A percentile compares a stretch with the other conserved stretches of the same genome.
These are phyloP conservation scores for Drosophila setifemur DNA, from an alignment of 1,140 invertebrate genomes.

Conservation along the genomic window DNA sequence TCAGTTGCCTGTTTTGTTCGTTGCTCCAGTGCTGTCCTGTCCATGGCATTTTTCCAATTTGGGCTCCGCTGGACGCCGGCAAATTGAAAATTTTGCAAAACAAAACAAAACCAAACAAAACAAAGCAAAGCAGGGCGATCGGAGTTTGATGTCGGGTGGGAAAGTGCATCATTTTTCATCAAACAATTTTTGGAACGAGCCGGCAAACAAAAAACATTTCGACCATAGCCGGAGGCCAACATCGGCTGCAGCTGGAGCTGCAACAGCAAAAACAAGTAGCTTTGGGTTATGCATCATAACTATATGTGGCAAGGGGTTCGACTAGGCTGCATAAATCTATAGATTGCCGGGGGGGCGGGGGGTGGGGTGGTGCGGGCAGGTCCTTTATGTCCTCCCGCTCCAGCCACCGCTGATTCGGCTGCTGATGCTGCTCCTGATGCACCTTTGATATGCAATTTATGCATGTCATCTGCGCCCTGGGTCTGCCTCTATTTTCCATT, in stretches of 20 bases:
- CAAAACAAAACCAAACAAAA: slow-evolving; percentile 74
- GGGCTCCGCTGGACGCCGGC: slow-evolving; percentile 65
- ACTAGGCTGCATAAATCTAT: slow-evolving; percentile 71
- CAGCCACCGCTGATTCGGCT: slow-evolving; percentile 6
- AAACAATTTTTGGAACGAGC: slow-evolving; percentile 22
- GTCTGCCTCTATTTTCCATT: slow-evolving; percentile 68
- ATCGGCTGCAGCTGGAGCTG: slow-evolving; percentile 41
- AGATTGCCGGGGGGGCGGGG: slow-evolving; percentile 60
- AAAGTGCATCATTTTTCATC: slow-evolving; percentile 80
- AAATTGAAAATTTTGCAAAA: slow-evolving; percentile 78
- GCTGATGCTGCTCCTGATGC: slow-evolving; percentile 54
- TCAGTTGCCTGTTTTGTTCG: not conserved
- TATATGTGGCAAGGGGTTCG: slow-evolving; percentile 41
- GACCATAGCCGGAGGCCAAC: slow-evolving; percentile 40
- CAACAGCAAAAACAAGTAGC: slow-evolving; percentile 20
- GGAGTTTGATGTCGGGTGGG: not conserved
- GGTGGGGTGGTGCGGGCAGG: no score
- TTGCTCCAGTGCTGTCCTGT: slow-evolving; percentile 42
- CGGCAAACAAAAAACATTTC: slow-evolving; percentile 70
- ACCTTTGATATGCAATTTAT: slow-evolving; percentile 80
- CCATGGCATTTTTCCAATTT: slow-evolving; percentile 75
- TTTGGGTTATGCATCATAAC: slow-evolving; percentile 78
- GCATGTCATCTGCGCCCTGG: slow-evolving; percentile 68
- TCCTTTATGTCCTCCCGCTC: slow-evolving; percentile 1
- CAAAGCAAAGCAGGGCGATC: slow-evolving; percentile 55